Base-by-base conservation (phyloP, 2,888 invertebrate species). In the Drosophila nr. perissopoda region DNA sequence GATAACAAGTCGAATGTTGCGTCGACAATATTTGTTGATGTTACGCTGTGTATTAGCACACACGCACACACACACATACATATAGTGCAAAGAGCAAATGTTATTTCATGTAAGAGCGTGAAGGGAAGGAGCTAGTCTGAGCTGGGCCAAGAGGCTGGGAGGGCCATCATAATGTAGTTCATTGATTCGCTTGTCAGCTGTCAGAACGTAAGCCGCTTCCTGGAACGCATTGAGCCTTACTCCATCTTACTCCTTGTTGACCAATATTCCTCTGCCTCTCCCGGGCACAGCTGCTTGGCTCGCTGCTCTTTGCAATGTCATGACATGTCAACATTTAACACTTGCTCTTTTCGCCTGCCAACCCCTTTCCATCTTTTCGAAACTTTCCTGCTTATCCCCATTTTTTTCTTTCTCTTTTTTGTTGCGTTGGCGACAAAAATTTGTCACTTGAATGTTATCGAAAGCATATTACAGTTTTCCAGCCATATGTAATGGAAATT, bases 251-350 rank as follows among this genome's bases (percentile, higher is more conserved):
- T 67, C 36, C 63, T 58, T 73, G 73, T 74, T 84, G 84, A 85
- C 85, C 84, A 82, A 76, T 71, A 79, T 62, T 71, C 57, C 3
- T 38, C 40, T 59, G 51, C 34, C 33, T 38, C 60, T 51, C 49
- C 65, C 59, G 51, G 69, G 58, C 78, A 62, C 74, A 74, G 64
- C 69, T 76, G 82, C 71, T 69, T 71, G 69, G 65, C 63, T 68
- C 56, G 48, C 64, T 61, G 76, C 85, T 87, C 89, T 73, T 70
- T 87, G 87, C 82, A 80, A 87, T 86, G 89, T 84, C 86, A 89
- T 82, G 86, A 84, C 89, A 89, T 87, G 89, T 87, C 85, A 87
- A 89, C 89, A 84, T 87, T 87, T 87, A 87, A 89, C 86, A 87
- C 86, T 87, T 87, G 87, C 89, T 87, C 89, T 73, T 79, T 84